phyloP scores from a whole-genome alignment of 2,113 vertebrate genomes.

The Erinaceus europaeus region DNA sequence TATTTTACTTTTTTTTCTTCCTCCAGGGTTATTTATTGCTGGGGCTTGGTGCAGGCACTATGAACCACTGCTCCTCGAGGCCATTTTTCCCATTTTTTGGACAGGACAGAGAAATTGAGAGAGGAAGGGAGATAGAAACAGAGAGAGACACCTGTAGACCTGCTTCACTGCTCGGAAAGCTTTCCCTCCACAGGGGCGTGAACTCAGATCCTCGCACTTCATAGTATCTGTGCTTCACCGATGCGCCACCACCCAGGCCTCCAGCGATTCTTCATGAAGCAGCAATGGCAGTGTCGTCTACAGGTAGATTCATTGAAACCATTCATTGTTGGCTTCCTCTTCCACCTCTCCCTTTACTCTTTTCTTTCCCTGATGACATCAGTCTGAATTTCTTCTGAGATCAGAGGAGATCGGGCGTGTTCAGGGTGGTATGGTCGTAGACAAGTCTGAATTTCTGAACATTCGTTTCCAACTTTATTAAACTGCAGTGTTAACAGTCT shows the following conservation, averaged over 20 bases:
- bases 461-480: conserved; percentile 2
- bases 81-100: neutral
- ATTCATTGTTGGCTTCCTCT: neutral
- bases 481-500: neutral
- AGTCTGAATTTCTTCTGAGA: too few relatives aligned
- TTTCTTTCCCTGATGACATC: neutral
- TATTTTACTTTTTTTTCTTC: neutral
- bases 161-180: too few relatives aligned
- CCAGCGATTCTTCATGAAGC: neutral
- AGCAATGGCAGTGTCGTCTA: neutral
- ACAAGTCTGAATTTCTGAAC: neutral
- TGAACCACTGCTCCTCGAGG: too few relatives aligned
- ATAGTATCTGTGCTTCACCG: too few relatives aligned
- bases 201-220: too few relatives aligned
- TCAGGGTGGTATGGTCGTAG: too few relatives aligned
- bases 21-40: neutral
- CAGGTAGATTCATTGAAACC: neutral
- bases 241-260: too few relatives aligned
- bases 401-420: too few relatives aligned
- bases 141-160: too few relatives aligned
- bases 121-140: too few relatives aligned
- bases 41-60: too few relatives aligned
- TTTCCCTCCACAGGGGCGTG: too few relatives aligned
- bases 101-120: neutral
- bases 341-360: neutral